Evolutionary conservation across 2,888 invertebrate genomes (phyloP), one percentile per base, ranked within the genome.

Genomic region (Lomographa bimaculata): DNA sequence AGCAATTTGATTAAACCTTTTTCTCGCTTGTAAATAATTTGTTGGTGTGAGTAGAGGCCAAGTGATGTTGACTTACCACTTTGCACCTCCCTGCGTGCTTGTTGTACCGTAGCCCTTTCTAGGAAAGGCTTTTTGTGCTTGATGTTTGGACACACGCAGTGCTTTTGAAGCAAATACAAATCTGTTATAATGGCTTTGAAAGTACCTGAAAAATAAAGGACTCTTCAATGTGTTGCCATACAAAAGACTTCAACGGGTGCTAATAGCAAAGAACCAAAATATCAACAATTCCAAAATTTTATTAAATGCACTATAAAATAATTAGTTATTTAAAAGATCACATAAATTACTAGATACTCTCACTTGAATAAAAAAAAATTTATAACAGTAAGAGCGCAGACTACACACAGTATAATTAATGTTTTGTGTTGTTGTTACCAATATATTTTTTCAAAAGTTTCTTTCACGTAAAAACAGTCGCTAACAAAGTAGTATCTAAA

Each of bases 41-140:
- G 69, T 57, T 58, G 60, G 75, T 65, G 71, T 67, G 70, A 71
- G 75, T 70, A 68, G 65, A 39, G 64, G 53, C 60, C 53, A 59
- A 61, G 69, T 62, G 63, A 58, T 83, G 68, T 85, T 83, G 74
- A 79, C 82, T 58, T 49, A 79, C 66, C 78, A 82, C 83, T 86
- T 86, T 60, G 77, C 85, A 84, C 83, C 80, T 83, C 61, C 59
- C 60, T 56, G 64, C 61, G 60, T 59, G 60, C 60, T 62, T 62
- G 65, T 68, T 70, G 71, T 65, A 63, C 57, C 56, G 64, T 64
- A 63, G 67, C 74, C 78, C 76, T 79, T 85, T 80, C 81, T 75
- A 71, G 70, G 78, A 81, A 79, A 65, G 61, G 62, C 59, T 57
- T 64, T 64, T 67, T 70, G 68, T 68, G 57, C 56, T 62, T 54